Evolutionary conservation across 2,113 vertebrate genomes (phyloP), one percentile per base, ranked within the genome.

Genomic region (Urocynchramus pylzowi): DNA sequence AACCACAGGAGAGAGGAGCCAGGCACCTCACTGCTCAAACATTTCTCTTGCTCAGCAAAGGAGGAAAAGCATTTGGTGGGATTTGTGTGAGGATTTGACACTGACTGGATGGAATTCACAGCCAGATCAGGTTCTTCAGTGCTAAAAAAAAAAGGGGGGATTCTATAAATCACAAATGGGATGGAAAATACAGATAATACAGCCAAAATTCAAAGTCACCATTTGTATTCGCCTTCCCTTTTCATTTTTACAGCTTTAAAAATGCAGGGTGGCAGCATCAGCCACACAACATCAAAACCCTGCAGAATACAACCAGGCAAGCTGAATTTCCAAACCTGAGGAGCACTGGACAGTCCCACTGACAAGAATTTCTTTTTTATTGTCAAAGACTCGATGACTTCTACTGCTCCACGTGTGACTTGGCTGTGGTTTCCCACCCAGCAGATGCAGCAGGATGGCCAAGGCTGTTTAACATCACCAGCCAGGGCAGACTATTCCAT

Each of bases 361-460:
- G 37, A 35, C 39, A n/a, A 49, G 5, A 42, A 82, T 30, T 57
- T 0, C 4, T 28, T 86, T 65, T 19, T 21, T 5, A 39, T 41
- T 52, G 59, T 33, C 70, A 41, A 39, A 33, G 63, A 12, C 33
- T 61, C 15, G 7, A 13, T 50, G n/a, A 39, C 10, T 78, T 52
- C 20, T 24, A 1, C 27, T 6, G 1, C 35, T 59, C 19, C 53
- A 13, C 0, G 6, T 19, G 15, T 50, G 64, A 30, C 44, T 44
- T 31, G 0, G 1, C n/a, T 26, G 21, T 7, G 28, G 0, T 23
- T 73, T 52, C 22, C 44, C 14, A 50, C n/a, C 24, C 28, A n/a
- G 47, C 44, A 31, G 35, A 28, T 1, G 1, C 8, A 50, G 44
- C 35, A 60, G 63, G 45, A 18, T 4, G 41, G 6, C 39, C n/a